Conservation (phyloP, 2,888 invertebrate species). For the Mesochorus sp. region DNA sequence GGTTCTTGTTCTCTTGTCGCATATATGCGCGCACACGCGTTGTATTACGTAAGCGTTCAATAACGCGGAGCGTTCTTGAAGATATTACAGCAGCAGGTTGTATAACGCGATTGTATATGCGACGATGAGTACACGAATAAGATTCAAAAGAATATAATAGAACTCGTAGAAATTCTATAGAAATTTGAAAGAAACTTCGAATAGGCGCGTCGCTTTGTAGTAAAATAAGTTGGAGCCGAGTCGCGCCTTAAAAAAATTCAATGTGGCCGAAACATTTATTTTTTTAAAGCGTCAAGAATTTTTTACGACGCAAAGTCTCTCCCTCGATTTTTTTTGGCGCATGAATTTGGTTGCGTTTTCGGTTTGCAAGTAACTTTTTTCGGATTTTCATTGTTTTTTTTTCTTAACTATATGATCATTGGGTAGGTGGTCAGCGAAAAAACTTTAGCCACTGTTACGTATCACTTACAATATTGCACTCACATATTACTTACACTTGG, state of each 20-base stretch:
- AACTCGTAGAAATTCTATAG: slow-evolving; percentile 5
- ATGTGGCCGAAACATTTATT: too few species aligned
- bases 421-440: too few species aligned
- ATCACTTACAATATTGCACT: too few species aligned
- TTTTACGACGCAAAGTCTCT: too few species aligned
- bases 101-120: slow-evolving; percentile 41
- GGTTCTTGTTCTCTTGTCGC: slow-evolving; percentile 20
- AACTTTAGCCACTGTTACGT: too few species aligned
- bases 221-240: slow-evolving; percentile 17
- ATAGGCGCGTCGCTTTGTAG: slow-evolving; percentile 26
- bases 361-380: too few species aligned
- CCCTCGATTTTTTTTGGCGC: too few species aligned
- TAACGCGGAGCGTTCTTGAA: slow-evolving; percentile 45
- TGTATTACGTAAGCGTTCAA: slow-evolving; percentile 54
- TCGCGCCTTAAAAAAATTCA: not conserved
- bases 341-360: too few species aligned
- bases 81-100: slow-evolving; percentile 54
- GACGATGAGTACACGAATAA: not conserved
- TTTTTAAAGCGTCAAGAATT: too few species aligned
- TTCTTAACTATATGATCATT: too few species aligned
- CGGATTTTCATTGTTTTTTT: too few species aligned
- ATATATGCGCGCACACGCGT: slow-evolving; percentile 12
- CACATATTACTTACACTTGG: too few species aligned
- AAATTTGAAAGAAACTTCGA: slow-evolving; percentile 40
- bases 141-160: not conserved